These are phyloP conservation scores for Tanypteryx hageni DNA, from an alignment of 2,888 invertebrate genomes.

Conservation along the genomic window DNA sequence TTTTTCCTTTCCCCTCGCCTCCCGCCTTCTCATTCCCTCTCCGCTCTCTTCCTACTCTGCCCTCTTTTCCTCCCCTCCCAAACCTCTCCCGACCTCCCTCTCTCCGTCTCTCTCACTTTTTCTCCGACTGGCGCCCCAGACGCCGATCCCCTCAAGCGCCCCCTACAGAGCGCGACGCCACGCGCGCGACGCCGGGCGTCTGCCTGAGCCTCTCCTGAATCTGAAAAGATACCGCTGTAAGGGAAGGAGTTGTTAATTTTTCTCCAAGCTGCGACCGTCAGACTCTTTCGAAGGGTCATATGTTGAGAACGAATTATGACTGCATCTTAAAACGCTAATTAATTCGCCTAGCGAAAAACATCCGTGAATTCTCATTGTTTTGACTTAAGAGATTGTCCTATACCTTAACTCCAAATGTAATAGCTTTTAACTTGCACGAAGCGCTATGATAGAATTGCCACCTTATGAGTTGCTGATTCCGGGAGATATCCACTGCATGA, in stretches of 20 bases:
- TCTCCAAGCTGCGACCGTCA: not conserved
- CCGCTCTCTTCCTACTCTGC: not conserved
- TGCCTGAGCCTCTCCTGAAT: not conserved
- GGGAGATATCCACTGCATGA: no score
- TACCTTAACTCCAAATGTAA: no score
- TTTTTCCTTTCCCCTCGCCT: not conserved
- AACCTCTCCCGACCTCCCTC: not conserved
- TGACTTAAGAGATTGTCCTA: no score
- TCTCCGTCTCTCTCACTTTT: not conserved
- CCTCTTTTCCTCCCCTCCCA: not conserved
- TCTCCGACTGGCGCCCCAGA: constrained; percentile 57
- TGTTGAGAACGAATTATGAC: no score
- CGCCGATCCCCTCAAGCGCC: not conserved
- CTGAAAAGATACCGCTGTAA: not conserved
- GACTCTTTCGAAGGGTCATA: no score
- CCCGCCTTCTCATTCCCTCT: not conserved
- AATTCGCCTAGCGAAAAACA: no score
- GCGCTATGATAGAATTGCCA: no score
- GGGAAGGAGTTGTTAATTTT: not conserved
- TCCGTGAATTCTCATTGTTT: no score
- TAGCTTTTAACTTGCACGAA: no score
- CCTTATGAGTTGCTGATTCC: no score
- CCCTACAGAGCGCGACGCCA: constrained; percentile 50
- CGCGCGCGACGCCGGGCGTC: constrained; percentile 35
- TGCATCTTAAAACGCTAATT: no score